Evolutionary conservation across 2,888 invertebrate species (phyloP), one percentile per base, ranked within the genome.

Genomic region (Eupithecia tripunctaria): DNA sequence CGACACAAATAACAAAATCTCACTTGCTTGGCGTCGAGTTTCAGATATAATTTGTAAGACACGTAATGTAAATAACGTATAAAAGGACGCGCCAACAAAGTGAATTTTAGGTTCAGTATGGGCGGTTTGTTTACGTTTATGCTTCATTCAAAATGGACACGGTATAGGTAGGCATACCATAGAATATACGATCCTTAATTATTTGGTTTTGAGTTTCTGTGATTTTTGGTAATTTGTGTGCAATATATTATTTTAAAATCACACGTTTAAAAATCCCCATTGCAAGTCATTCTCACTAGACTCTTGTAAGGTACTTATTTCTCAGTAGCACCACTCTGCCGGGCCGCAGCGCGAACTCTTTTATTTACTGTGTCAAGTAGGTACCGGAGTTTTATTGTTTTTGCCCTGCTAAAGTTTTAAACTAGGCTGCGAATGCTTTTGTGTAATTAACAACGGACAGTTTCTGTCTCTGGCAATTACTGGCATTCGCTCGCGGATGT

Each of bases 361-460:
- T 67, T 71, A 71, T 69, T 69, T 72, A 66, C 65, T 70, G 64
- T 66, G 70, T 65, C 70, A 70, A 70, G 70, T 56, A 70, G 65
- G 51, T 41, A 27, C 12, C 2, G 18, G 27, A 69, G 63, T 65
- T 70, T 64, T 70, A 64, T 69, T 70, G 67, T 67, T 71, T 74
- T 74, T 74, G 66, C 66, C 62, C 51, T 64, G 67, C 18, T 70
- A 25, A 62, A 73, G 59, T 68, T 67, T 66, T 27, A 38, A 71
- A 71, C 70, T 70, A 66, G 70, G 70, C 63, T 63, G 69, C 43
- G 69, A 43, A 43, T 47, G 38, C 27, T 62, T 69, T 69, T 69
- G 68, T 68, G 69, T 25, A 69, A 63, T 68, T 63, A 68, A 51
- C 38, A 62, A 29, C 15, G 32, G 60, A 65, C 18, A 27, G 47